phyloP scores from a whole-genome alignment of 2,888 invertebrate genomes.

The Rhagophthalmus giganteus region DNA sequence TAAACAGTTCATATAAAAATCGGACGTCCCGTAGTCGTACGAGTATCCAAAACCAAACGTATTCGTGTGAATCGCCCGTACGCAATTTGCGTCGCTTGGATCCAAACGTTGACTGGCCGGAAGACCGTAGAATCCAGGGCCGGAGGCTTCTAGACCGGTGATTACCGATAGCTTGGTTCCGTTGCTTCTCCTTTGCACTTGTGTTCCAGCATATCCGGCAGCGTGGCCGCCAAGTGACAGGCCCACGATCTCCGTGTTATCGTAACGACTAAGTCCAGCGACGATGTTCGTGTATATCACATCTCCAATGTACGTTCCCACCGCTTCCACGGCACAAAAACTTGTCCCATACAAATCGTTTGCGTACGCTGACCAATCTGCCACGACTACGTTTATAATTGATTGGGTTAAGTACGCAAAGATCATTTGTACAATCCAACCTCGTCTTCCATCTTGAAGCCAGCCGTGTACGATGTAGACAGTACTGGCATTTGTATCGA shows the following conservation, averaged over 20 bases:
- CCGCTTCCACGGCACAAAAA: background rate
- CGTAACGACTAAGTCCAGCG: background rate
- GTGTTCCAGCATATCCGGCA: background rate
- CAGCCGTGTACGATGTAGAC: constrained; percentile 14
- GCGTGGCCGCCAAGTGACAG: background rate
- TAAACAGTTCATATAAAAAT: too few species aligned
- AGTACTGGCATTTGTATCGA: background rate
- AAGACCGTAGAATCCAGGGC: background rate
- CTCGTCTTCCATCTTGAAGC: constrained; percentile 5
- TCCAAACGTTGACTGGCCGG: background rate
- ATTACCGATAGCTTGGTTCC: too few species aligned
- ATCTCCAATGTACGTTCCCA: background rate
- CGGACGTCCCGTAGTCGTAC: background rate
- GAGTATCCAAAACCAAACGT: background rate
- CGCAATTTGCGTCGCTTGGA: background rate
- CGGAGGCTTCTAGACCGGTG: background rate
- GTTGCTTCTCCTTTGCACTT: background rate
- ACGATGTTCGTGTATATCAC: background rate
- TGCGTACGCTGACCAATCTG: constrained; percentile 5
- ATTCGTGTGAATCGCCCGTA: background rate
- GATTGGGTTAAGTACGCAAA: constrained; percentile 3
- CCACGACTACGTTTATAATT: constrained; percentile 3
- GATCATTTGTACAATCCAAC: constrained; percentile 4
- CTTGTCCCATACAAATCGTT: background rate
- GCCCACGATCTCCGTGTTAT: background rate